Percentiles rank a stretch among this genome's conserved stretches.
phyloP scores from a whole-genome alignment of 2,888 invertebrate genomes.

The Diarsia mendica region DNA sequence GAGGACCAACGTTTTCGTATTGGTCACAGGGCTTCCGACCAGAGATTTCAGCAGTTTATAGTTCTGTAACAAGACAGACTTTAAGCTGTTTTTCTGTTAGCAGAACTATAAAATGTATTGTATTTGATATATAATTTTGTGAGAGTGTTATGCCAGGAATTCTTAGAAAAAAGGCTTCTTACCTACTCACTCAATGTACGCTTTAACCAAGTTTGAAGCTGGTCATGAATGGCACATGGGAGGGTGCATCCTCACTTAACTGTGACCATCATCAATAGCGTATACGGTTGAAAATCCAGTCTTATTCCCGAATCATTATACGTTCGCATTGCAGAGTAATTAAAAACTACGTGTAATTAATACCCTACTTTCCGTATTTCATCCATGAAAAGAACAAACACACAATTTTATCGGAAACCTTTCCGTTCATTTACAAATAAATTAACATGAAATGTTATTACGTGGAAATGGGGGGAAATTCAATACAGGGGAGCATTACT shows the following conservation, averaged over 20 bases:
- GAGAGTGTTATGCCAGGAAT: too few relatives aligned
- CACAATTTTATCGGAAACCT: background rate
- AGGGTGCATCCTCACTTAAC: background rate
- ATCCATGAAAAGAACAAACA: constrained; percentile 8
- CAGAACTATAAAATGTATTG: background rate
- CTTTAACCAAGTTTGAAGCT: background rate
- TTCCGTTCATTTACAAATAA: constrained; percentile 46
- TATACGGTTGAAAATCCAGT: background rate
- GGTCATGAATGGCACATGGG: background rate
- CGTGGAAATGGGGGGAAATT: constrained; percentile 12
- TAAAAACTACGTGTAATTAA: background rate
- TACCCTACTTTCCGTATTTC: constrained; percentile 8
- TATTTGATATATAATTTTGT: background rate
- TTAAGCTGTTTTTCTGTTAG: background rate
- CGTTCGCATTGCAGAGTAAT: background rate
- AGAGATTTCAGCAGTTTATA: background rate
- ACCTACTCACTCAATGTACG: background rate
- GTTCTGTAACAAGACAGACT: background rate
- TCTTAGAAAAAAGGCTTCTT: too few relatives aligned
- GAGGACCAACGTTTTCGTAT: background rate
- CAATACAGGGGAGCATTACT: background rate
- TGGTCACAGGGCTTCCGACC: background rate
- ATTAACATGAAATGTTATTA: constrained; percentile 49
- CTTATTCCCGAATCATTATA: background rate
- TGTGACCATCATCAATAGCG: background rate